These are phyloP conservation scores for Tipula vernalis DNA, from an alignment of 2,888 invertebrate species.

Conservation along the genomic window DNA sequence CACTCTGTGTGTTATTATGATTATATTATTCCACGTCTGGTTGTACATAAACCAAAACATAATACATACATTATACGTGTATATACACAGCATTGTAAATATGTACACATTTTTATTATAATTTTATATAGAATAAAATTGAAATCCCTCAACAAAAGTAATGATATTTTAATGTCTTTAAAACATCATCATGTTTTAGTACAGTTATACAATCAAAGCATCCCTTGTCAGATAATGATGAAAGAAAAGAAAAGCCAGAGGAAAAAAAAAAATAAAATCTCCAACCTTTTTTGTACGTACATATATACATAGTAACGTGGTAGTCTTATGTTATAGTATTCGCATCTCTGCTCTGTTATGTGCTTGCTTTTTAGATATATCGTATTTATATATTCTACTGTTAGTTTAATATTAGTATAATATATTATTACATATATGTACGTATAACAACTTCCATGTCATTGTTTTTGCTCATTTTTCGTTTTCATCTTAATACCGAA, in stretches of 20 bases:
- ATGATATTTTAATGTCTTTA: constrained; percentile 9
- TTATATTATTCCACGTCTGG: not conserved
- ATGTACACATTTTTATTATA: not conserved
- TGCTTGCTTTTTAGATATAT: not conserved
- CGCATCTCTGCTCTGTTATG: not conserved
- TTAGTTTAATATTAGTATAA: not conserved
- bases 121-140: not conserved
- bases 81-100: not conserved
- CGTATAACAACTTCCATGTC: not conserved
- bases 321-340: not conserved
- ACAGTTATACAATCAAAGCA: not conserved
- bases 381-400: not conserved
- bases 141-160: constrained; percentile 4
- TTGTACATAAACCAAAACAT: not conserved
- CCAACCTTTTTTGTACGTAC: not conserved
- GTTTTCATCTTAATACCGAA: not conserved
- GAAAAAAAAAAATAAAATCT: not conserved
- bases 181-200: constrained; percentile 6
- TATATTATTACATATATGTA: not conserved
- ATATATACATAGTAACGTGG: not conserved
- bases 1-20: not conserved
- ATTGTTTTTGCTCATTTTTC: not conserved
- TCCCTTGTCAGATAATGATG: constrained; percentile 4
- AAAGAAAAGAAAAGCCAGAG: not conserved
- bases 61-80: not conserved